Evolutionary conservation across 1,140 invertebrate genomes (phyloP), one percentile per base, ranked within the genome.

Genomic region (Cyclargus thomasi): DNA sequence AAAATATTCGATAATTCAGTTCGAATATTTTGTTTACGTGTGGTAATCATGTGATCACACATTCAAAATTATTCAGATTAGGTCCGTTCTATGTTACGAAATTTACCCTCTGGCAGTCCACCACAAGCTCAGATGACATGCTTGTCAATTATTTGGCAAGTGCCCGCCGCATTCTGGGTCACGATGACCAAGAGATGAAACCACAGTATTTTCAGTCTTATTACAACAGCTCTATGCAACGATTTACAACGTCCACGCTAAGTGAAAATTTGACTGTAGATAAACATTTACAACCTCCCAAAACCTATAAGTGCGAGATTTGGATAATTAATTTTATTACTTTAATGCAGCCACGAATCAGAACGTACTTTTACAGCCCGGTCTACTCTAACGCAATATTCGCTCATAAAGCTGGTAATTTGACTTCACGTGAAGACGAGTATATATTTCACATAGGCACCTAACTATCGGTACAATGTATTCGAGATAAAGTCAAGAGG

Each of bases 111-210:
- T 86, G 85, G 84, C 86, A 82, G 68, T 70, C 71, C 71, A 72
- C 66, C 53, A 67, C 70, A 74, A 75, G 72, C 69, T 70, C 68
- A 80, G 83, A 81, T 85, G 86, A 86, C 85, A 82, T 76, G 76
- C 78, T 74, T 81, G 80, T 83, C 84, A 81, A 85, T 86, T 85
- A 86, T 84, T 90, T 88, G 85, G 86, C 83, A 87, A 77, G 78
- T 65, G 66, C 70, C 29, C 66, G 63, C 64, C 74, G 78, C 80
- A 87, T 87, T 88, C 87, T 90, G 74, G 87, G 87, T 83, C 87
- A 83, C 70, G 55, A 76, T 72, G 75, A 76, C 79, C 76, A 79
- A 80, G 75, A 80, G 11, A 47, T 57, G 57, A n/a, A 57, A 53
- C 47, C 53, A 63, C 65, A 36, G 63, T 63, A 81, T 69, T 78